These are phyloP conservation scores for Enteromius mattozi DNA, from an alignment of 2,797 vertebrate species.

Conservation along the genomic window DNA sequence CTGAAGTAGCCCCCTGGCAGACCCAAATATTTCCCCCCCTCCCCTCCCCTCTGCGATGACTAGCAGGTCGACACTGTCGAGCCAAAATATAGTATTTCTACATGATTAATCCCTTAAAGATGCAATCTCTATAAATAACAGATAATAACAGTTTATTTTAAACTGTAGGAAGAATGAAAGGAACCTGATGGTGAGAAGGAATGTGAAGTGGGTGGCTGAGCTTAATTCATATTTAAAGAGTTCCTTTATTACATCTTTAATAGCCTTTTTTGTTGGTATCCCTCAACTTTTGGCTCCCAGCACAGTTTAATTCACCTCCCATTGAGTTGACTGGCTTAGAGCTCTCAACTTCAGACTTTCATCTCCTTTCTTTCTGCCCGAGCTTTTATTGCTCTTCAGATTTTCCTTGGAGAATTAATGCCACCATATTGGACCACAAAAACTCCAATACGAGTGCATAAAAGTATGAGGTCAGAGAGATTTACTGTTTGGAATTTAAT, in stretches of 20 bases:
- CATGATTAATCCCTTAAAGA: slow-evolving; percentile 21
- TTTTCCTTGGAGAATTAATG: slow-evolving; percentile 56
- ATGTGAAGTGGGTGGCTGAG: slow-evolving; percentile 28
- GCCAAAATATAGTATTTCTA: background rate
- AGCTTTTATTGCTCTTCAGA: slow-evolving; percentile 58
- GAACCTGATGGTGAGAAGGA: slow-evolving; percentile 19
- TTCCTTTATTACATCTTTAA: slow-evolving; percentile 73
- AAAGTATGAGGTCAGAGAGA: slow-evolving; percentile 50
- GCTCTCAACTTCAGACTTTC: slow-evolving; percentile 55
- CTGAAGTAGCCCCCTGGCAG: background rate
- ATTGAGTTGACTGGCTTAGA: slow-evolving; percentile 58
- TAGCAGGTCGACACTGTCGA: background rate
- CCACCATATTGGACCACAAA: slow-evolving; percentile 50
- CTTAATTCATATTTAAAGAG: slow-evolving; percentile 76
- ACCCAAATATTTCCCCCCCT: background rate
- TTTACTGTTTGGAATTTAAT: slow-evolving; percentile 56
- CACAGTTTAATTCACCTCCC: slow-evolving; percentile 65
- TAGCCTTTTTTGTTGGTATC: slow-evolving; percentile 62
- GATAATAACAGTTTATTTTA: slow-evolving; percentile 59
- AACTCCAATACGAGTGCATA: slow-evolving; percentile 55
- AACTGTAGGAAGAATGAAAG: slow-evolving; percentile 44
- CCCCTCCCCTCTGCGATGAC: background rate
- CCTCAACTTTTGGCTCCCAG: slow-evolving; percentile 64
- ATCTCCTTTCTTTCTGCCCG: slow-evolving; percentile 55
- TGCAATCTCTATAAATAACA: slow-evolving; percentile 55